A percentile compares a stretch with the other conserved stretches of the same genome.
Evolutionary conservation across 92 coral and sea anemone genomes (phyloP).

Genomic region (Siderastrea radians): DNA sequence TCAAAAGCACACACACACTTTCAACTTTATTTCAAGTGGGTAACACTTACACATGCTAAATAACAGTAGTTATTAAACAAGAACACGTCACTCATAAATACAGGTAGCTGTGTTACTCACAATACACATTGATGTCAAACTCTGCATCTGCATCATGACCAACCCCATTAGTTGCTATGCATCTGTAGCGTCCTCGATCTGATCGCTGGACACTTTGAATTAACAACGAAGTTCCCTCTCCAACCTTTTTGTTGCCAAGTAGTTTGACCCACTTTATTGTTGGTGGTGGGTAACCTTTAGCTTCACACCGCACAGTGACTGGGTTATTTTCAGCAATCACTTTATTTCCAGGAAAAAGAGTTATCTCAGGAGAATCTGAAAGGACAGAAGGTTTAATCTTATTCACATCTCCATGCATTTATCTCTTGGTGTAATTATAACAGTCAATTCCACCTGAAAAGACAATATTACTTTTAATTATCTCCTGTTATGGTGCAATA

Average conservation of each 20-base stretch:
- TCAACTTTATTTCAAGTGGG: too few species aligned
- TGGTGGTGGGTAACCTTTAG: constrained; percentile 87
- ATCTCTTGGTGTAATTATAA: too few species aligned
- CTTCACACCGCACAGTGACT: constrained; percentile 70
- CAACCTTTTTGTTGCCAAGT: constrained; percentile 55
- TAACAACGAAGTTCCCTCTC: constrained; percentile 54
- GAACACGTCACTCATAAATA: too few species aligned
- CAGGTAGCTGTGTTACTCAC: constrained; percentile 67
- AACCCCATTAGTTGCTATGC: constrained; percentile 81
- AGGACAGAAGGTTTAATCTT: not conserved
- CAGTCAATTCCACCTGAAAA: not conserved
- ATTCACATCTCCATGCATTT: too few species aligned
- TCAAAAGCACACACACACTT: too few species aligned
- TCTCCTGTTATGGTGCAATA: too few species aligned
- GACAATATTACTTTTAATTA: too few species aligned
- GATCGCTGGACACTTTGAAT: constrained; percentile 57
- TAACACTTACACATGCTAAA: too few species aligned
- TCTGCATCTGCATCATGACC: constrained; percentile 57
- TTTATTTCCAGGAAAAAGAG: constrained; percentile 38
- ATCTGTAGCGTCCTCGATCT: constrained; percentile 85
- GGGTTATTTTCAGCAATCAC: constrained; percentile 60
- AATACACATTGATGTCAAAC: constrained; percentile 77
- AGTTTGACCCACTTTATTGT: constrained; percentile 82
- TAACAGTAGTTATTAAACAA: too few species aligned
- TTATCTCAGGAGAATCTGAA: constrained; percentile 83